phyloP scores from a whole-genome alignment of 1,140 invertebrate species.

The Ditylenchus dipsaci region DNA sequence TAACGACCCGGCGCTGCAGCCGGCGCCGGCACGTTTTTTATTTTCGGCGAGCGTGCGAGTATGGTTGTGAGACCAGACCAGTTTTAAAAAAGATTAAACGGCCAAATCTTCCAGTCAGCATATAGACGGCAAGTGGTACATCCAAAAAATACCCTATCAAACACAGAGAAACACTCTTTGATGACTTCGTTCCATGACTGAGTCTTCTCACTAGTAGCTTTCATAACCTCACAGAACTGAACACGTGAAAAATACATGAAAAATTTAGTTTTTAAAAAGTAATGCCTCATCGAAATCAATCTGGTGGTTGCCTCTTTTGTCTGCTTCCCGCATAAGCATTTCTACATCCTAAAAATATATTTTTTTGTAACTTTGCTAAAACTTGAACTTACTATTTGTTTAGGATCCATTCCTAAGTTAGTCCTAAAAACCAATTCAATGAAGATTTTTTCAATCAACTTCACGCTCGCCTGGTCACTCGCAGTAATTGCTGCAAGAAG shows the following conservation, averaged over 20 bases:
- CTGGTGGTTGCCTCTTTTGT: conserved; percentile 56
- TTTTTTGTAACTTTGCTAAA: background rate
- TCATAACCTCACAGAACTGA: conserved; percentile 55
- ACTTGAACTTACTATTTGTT: conserved; percentile 4
- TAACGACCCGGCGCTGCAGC: too few species aligned
- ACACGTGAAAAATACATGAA: conserved; percentile 4
- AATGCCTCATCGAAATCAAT: conserved; percentile 52
- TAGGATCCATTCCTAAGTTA: conserved; percentile 15
- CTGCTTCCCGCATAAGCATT: conserved; percentile 46
- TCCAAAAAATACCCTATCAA: conserved; percentile 45
- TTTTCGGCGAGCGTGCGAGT: too few species aligned
- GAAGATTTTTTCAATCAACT: too few species aligned
- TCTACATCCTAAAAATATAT: conserved; percentile 32
- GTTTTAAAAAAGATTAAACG: too few species aligned
- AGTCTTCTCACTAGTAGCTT: conserved; percentile 53
- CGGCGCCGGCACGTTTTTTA: too few species aligned
- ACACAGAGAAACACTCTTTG: conserved; percentile 55
- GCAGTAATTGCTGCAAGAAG: too few species aligned
- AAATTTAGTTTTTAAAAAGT: background rate
- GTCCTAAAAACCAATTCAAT: background rate
- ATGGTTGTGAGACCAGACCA: too few species aligned
- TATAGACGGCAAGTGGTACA: background rate
- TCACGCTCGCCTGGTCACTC: too few species aligned
- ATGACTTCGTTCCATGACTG: conserved; percentile 55
- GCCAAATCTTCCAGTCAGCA: too few species aligned